phyloP scores from a whole-genome alignment of 2,113 vertebrate species.

The Lamprologus callipterus region DNA sequence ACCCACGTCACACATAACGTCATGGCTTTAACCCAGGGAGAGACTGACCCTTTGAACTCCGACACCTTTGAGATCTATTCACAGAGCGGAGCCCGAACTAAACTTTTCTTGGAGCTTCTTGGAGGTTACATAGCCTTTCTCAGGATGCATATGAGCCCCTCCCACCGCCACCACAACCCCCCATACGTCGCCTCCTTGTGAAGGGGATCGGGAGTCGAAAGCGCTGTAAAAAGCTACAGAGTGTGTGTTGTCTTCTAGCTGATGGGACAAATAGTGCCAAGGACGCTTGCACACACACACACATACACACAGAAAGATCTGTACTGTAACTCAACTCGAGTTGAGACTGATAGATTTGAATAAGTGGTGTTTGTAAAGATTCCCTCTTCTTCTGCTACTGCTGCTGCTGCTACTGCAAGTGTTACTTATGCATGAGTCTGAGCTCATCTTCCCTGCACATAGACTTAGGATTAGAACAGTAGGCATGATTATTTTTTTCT shows the following conservation, averaged over 20 bases:
- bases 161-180: not conserved
- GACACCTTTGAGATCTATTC: not conserved
- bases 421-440: constrained; percentile 74
- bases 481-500: constrained; percentile 34
- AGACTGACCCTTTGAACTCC: not conserved
- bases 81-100: constrained; percentile 5
- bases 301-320: not conserved
- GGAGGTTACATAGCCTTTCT: constrained; percentile 38
- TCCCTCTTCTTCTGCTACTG: constrained; percentile 13
- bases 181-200: not conserved
- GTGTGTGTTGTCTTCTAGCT: constrained; percentile 6
- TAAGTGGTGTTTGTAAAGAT: constrained; percentile 24
- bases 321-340: not conserved
- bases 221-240: not conserved
- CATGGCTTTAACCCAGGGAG: constrained; percentile 26
- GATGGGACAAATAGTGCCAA: constrained; percentile 8
- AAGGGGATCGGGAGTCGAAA: not conserved
- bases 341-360: constrained; percentile 4
- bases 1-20: constrained; percentile 44
- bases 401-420: constrained; percentile 72
- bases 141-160: constrained; percentile 47
- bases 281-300: not conserved
- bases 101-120: not conserved
- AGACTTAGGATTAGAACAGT: constrained; percentile 23
- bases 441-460: constrained; percentile 27